Base-by-base conservation (phyloP, 2,113 vertebrate genomes). In the Prietella phreatophila region DNA sequence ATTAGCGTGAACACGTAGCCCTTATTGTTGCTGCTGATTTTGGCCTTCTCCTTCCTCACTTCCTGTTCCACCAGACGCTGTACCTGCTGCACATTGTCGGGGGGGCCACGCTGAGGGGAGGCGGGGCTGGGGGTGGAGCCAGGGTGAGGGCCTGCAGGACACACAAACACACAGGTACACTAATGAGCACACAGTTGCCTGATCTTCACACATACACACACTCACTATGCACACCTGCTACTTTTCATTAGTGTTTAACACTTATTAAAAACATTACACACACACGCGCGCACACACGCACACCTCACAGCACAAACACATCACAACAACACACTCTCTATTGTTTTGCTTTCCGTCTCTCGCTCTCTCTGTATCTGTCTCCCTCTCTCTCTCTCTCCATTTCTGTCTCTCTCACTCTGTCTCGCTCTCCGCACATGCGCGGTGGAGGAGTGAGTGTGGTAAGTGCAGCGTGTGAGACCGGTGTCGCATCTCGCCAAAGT, bases 1-100 rank as follows among this genome's bases (percentile, higher is more conserved):
- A 98, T 97, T 36, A 98, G 95, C 0, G 96, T 97, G 88, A 98
- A 96, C n/a, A 96, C 96, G 25, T 96, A 95, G 88, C 96, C 96
- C 91, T 95, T 97, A 65, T 92, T 94, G 50, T 73, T 75, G 90
- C 89, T 95, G 90, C 91, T 96, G 86, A 95, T 90, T 88, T 95
- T 96, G 73, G 84, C 94, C 85, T 95, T 97, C 88, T 97, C 96
- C 0, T 36, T 92, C 91, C 96, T 97, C 73, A 96, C 87, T 90
- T 97, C 96, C 79, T 97, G 96, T 86, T 97, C 96, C 96, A 97
- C 94, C 90, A 95, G 94, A 85, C 94, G 95, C 94, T 95, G 97
- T 93, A 97, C 96, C 91, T 97, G 95, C 87, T 96, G 95, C 91
- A 96, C 69, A 91, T 91, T 96, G 85, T 96, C 94, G 0, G 93